Conservation (phyloP, 2,888 invertebrate species). For the Athetis lepigone region DNA sequence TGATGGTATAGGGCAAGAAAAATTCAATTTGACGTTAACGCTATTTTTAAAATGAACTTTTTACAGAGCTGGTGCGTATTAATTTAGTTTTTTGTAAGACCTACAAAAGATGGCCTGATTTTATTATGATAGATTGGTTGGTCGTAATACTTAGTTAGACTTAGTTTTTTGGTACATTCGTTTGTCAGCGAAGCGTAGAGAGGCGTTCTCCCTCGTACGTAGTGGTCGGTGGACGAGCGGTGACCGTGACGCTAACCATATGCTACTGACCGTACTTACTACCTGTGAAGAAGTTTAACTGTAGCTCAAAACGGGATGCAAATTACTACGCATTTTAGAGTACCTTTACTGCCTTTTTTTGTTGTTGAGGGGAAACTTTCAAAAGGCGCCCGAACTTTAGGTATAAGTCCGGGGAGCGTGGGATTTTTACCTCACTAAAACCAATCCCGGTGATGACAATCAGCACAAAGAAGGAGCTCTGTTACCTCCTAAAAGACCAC, state of each 20-base stretch:
- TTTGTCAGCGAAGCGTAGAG: conserved; percentile 68
- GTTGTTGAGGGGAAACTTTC: no score
- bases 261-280: conserved; percentile 67
- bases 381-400: no score
- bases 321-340: conserved; percentile 40
- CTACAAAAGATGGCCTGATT: conserved; percentile 47
- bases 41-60: conserved; percentile 29
- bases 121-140: conserved; percentile 38
- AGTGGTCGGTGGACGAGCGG: conserved; percentile 59
- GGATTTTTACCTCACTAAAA: no score
- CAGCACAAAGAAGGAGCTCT: no score
- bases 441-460: no score
- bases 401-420: no score
- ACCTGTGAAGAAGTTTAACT: conserved; percentile 62
- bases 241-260: conserved; percentile 81
- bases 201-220: conserved; percentile 64
- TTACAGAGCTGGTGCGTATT: conserved; percentile 7
- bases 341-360: conserved; percentile 22
- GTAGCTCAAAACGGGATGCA: conserved; percentile 64
- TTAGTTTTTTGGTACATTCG: conserved; percentile 49
- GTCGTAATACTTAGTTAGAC: conserved; percentile 42
- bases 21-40: conserved; percentile 38
- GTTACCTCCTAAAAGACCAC: no score
- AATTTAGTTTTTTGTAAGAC: conserved; percentile 36
- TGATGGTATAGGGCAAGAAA: conserved; percentile 11